These are phyloP conservation scores for Ara ararauna DNA, from an alignment of 2,797 vertebrate species.

Conservation along the genomic window DNA sequence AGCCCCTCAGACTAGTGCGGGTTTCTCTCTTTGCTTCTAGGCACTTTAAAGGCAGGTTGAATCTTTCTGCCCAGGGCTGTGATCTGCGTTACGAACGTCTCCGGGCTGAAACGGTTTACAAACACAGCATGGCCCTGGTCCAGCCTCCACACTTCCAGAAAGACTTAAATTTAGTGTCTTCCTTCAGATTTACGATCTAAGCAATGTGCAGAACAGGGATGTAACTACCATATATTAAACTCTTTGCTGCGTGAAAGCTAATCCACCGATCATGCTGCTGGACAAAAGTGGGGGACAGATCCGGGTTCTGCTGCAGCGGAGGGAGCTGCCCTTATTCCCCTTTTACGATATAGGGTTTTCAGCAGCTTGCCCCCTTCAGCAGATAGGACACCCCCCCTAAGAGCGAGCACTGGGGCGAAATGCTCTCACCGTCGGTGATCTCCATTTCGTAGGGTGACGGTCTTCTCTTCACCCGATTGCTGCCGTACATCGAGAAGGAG, in stretches of 20 bases:
- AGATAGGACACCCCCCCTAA: background rate
- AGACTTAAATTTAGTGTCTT: background rate
- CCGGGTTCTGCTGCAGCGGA: fast-evolving
- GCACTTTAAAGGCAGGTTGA: background rate
- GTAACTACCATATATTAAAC: background rate
- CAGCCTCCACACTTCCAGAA: background rate
- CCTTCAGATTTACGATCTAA: background rate
- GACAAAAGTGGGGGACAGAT: fast-evolving
- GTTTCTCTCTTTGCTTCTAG: background rate
- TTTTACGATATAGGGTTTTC: background rate
- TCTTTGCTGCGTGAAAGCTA: background rate
- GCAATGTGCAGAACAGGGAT: background rate
- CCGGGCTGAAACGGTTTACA: background rate
- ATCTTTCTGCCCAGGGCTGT: background rate
- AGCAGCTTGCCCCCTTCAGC: background rate
- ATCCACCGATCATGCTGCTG: background rate
- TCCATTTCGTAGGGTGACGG: slow-evolving; percentile 94
- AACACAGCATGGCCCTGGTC: background rate
- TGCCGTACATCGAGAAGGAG: slow-evolving; percentile 91
- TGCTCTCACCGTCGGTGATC: slow-evolving; percentile 88
- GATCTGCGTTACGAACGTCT: fast-evolving
- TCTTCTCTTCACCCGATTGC: slow-evolving; percentile 92
- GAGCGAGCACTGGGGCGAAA: background rate
- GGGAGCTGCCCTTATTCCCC: background rate
- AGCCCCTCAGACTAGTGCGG: background rate